A percentile compares a stretch with the other conserved stretches of the same genome.
phyloP scores from a whole-genome alignment of 2,113 vertebrate genomes.

The Podarcis cretensis region DNA sequence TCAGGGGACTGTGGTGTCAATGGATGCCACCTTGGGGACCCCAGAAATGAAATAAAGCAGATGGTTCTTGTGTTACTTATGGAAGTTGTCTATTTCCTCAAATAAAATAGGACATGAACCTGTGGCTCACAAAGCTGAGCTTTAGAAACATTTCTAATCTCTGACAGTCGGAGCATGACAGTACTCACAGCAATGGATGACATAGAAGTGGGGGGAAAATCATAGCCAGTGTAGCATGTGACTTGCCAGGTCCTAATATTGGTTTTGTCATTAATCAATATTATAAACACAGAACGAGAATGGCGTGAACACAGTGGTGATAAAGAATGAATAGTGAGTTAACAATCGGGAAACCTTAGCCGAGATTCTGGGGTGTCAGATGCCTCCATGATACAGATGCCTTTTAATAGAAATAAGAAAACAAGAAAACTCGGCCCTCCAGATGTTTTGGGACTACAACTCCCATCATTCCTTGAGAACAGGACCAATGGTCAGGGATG shows the following conservation, averaged over 20 bases:
- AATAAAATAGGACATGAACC: not conserved
- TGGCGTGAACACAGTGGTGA: not conserved
- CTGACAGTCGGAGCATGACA: not conserved
- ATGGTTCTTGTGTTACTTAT: not conserved
- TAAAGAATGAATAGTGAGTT: constrained; percentile 11
- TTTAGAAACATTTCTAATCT: not conserved
- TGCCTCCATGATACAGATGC: not conserved
- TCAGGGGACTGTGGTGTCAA: too few species aligned
- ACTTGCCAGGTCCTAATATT: not conserved
- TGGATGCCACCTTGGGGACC: too few species aligned
- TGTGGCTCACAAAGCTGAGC: not conserved
- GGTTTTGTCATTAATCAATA: not conserved
- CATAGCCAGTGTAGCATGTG: not conserved
- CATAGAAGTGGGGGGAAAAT: not conserved
- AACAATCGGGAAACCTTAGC: constrained; percentile 28
- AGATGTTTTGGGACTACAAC: too few species aligned
- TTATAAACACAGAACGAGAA: not conserved
- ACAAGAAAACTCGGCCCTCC: too few species aligned
- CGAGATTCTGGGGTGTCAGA: constrained; percentile 16
- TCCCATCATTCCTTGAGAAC: too few species aligned
- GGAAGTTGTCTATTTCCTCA: not conserved
- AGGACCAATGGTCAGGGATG: too few species aligned
- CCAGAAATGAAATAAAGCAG: too few species aligned
- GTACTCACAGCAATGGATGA: not conserved
- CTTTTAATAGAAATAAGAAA: not conserved